Conservation (phyloP, 1,140 invertebrate genomes). For the Calephelis nemesis region DNA sequence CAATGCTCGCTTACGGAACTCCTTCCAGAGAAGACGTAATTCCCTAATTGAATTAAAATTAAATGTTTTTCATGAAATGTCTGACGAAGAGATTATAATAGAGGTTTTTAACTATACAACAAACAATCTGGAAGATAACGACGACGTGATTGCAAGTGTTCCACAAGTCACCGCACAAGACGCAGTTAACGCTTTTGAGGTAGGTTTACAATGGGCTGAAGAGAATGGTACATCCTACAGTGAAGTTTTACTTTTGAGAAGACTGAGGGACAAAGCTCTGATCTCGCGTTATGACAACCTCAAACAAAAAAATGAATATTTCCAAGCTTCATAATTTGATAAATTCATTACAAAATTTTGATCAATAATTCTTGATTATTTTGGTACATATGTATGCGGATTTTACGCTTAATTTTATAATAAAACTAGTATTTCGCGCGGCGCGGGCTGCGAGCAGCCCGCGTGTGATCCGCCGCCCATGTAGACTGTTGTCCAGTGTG, state of each 20-base stretch:
- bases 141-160: slow-evolving; percentile 34
- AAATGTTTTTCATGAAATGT: slow-evolving; percentile 40
- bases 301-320: slow-evolving; percentile 34
- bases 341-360: slow-evolving; percentile 22
- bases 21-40: too few relatives aligned
- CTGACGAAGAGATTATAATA: slow-evolving; percentile 42
- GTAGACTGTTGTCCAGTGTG: too few relatives aligned
- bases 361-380: slow-evolving; percentile 39
- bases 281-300: slow-evolving; percentile 43
- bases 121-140: slow-evolving; percentile 40
- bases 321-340: slow-evolving; percentile 25
- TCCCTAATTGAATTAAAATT: too few relatives aligned
- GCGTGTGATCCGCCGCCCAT: too few relatives aligned
- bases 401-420: too few relatives aligned
- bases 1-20: too few relatives aligned
- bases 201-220: slow-evolving; percentile 55
- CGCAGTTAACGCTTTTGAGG: slow-evolving; percentile 47
- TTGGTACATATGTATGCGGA: slow-evolving; percentile 15
- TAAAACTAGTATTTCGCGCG: too few relatives aligned
- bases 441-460: too few relatives aligned
- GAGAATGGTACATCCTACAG: slow-evolving; percentile 48
- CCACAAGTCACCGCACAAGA: slow-evolving; percentile 39
- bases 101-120: slow-evolving; percentile 35
- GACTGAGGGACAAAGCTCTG: slow-evolving; percentile 50
- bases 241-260: slow-evolving; percentile 56